Evolutionary conservation across 2,113 vertebrate genomes (phyloP).

Genomic region (Etia nguti): DNA sequence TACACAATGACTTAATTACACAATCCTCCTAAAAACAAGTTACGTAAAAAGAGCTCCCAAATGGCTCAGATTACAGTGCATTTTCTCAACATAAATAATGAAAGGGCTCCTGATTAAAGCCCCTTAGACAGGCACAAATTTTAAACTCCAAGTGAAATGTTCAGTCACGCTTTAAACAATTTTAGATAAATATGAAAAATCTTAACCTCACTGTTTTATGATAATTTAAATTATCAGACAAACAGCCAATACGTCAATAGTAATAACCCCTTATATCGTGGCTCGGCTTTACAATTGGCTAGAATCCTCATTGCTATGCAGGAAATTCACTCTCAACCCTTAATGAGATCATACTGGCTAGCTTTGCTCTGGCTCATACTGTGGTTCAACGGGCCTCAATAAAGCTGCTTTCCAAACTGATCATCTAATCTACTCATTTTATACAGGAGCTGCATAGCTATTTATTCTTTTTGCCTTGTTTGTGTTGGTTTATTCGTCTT

Average conservation of each 20-base stretch:
- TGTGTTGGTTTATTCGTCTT: slow-evolving; percentile 19
- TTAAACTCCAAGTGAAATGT: neutral
- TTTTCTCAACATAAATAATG: neutral
- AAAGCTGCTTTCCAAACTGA: neutral
- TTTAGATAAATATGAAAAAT: neutral
- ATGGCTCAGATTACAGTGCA: neutral
- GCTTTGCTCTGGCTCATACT: neutral
- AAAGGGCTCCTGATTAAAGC: neutral
- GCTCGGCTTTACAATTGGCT: slow-evolving; percentile 22
- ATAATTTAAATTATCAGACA: slow-evolving; percentile 7
- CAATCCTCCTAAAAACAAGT: neutral
- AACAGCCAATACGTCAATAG: slow-evolving; percentile 20
- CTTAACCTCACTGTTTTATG: neutral
- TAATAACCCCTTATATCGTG: neutral
- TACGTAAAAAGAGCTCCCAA: neutral
- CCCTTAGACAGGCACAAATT: neutral
- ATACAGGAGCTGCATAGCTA: slow-evolving; percentile 14
- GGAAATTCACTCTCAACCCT: slow-evolving; percentile 5
- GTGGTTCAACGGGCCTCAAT: slow-evolving; percentile 11
- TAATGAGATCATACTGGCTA: slow-evolving; percentile 55
- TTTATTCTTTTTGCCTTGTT: neutral
- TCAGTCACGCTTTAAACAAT: neutral
- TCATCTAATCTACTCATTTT: slow-evolving; percentile 35
- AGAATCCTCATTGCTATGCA: slow-evolving; percentile 47
- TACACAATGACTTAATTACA: neutral